Base-by-base conservation (phyloP, 2,797 vertebrate genomes). In the Sebastes steindachneri region DNA sequence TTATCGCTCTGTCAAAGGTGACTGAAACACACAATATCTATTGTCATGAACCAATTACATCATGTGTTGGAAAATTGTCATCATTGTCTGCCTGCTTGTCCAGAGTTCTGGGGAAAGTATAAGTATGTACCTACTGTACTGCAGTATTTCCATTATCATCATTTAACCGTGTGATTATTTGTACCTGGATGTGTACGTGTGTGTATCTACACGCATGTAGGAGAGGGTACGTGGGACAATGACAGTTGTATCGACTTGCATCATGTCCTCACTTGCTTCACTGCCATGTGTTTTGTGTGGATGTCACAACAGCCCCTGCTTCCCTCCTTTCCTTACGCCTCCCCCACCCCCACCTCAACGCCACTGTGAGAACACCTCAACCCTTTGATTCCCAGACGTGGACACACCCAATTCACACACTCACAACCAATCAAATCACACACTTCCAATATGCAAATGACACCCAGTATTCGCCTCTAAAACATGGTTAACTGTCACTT, bases 311-410 rank as follows among this genome's bases (percentile, higher is more conserved):
- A 88, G 54, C 82, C 70, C 55, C 59, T 14, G 8, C 79, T 45
- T 21, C 77, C 83, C 63, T 21, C 66, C 67, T 19, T 58, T 31
- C 58, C 26, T 54, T 75, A 65, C 48, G 63, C 60, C 62, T 77
- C 58, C 72, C 69, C 21, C 53, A 10, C 21, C 21, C 41, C 15
- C 15, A 45, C n/a, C 31, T 15, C 65, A 72, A 65, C 31, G 19
- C 77, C 72, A 79, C 92, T 96, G 96, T 96, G 96, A 96, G 96
- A 96, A 96, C 89, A 89, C 88, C 90, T 91, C 93, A 77, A 78
- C 86, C 89, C 90, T 90, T 90, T 88, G 89, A 95, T 96, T 96
- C 96, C 95, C 96, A 96, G 92, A 95, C 90, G 1, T n/a, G 63
- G 59, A 79, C 92, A 92, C 92, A 77, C 92, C 93, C 89, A 80